Conservation (phyloP, 2,888 invertebrate genomes). For the Cacoxenus indagator region DNA sequence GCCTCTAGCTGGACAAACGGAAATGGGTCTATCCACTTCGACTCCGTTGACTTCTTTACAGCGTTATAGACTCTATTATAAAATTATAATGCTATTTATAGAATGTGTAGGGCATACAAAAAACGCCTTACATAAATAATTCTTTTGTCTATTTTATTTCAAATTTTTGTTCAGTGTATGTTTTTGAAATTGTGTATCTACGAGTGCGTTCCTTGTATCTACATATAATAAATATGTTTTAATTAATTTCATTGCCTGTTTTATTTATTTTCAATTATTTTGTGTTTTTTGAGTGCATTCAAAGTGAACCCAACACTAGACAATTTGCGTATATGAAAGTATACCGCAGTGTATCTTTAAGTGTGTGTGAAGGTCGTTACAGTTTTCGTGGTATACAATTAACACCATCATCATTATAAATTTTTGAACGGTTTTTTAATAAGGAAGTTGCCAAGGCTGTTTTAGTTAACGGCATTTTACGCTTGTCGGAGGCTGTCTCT, state of each 20-base stretch:
- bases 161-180: too few species aligned
- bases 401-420: background rate
- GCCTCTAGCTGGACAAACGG: too few species aligned
- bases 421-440: constrained; percentile 34
- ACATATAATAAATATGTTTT: constrained; percentile 23
- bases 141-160: too few species aligned
- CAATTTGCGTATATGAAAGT: constrained; percentile 32
- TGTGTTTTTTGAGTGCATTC: constrained; percentile 40
- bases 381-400: background rate
- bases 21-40: too few species aligned
- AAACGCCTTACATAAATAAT: too few species aligned
- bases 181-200: background rate
- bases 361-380: constrained; percentile 4
- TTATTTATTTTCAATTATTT: constrained; percentile 42
- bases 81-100: too few species aligned
- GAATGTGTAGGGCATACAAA: too few species aligned
- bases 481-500: constrained; percentile 37
- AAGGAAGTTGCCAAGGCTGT: constrained; percentile 54
- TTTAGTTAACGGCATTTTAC: background rate
- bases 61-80: too few species aligned
- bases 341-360: constrained; percentile 24
- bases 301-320: constrained; percentile 6
- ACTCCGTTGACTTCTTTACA: too few species aligned
- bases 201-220: background rate
- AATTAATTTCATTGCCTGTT: constrained; percentile 22